Base-by-base conservation (phyloP, 2,888 invertebrate species). In the Philonicus albiceps region DNA sequence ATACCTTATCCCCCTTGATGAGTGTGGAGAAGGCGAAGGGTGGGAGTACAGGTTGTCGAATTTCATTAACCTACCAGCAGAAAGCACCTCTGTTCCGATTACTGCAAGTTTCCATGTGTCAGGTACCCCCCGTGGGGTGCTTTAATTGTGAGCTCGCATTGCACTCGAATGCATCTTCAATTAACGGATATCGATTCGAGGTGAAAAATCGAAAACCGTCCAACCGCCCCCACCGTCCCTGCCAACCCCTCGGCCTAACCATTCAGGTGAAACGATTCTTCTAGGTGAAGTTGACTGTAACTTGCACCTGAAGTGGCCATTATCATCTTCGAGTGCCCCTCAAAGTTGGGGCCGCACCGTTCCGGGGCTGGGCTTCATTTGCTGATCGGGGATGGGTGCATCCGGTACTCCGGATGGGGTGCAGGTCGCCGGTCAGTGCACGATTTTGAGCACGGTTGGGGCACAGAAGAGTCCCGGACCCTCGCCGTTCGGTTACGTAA, bases 261-360 rank as follows among this genome's bases (percentile, higher is more conserved):
- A 76, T 55, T 81, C 81, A 16, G 16, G 11, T 27, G 43, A 11
- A 40, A 16, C 55, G 43, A 27, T 43, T 49, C 78, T 78, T 78
- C 64, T 13, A 78, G 78, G 49, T 49, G 27, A 78, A 78, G 81
- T 83, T 64, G 43, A 84, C 43, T 73, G 84, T 84, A 43, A 73
- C 73, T 30, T 73, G 73, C 55, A 84, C 73, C 55, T 84, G 84
- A 72, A 84, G 73, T 84, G 84, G 84, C 84, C 84, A 73, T 84
- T 84, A 84, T 84, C 84, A 84, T 73, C 84, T 84, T 73, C 55
- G 84, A 84, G 84, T 84, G 27, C 73, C 83, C 83, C 40, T 73
- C 31, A 43, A 43, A 43, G 40, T 4, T 16, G 22, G 22, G 22
- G 2, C 37, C 11, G 8, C 37, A 19, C 64, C 64, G 64, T 22